These are phyloP conservation scores for Conus canariensis DNA, from an alignment of 2,888 invertebrate species.

Conservation along the genomic window DNA sequence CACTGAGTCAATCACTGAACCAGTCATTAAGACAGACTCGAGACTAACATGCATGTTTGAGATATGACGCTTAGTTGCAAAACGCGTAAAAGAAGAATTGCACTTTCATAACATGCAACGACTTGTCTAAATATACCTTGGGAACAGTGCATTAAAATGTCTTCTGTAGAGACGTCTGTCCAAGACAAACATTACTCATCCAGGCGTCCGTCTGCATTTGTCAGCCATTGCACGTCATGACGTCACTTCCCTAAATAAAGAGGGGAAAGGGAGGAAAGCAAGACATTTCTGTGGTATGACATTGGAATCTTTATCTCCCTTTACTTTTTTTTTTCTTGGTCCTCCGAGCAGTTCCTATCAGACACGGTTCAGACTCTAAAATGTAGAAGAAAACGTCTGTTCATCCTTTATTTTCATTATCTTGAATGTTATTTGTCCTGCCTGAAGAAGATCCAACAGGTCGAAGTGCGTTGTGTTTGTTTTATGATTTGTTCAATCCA, in stretches of 20 bases:
- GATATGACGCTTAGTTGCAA: not conserved
- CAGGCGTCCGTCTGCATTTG: slow-evolving; percentile 19
- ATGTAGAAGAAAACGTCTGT: too few relatives aligned
- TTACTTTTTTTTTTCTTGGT: not conserved
- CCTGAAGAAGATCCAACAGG: not conserved
- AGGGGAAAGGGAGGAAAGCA: not conserved
- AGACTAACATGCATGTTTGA: too few relatives aligned
- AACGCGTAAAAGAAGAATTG: not conserved
- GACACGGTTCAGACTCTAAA: too few relatives aligned
- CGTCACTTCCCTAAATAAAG: slow-evolving; percentile 32
- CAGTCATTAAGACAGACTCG: too few relatives aligned
- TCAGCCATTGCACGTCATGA: slow-evolving; percentile 24
- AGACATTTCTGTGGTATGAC: not conserved
- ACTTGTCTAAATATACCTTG: not conserved
- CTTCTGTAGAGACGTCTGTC: slow-evolving; percentile 12
- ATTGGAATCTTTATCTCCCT: not conserved
- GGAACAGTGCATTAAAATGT: not conserved
- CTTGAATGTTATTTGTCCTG: not conserved
- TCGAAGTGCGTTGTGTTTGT: not conserved
- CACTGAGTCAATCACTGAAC: too few relatives aligned
- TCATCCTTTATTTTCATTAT: too few relatives aligned
- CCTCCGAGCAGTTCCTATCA: not conserved
- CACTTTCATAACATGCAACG: not conserved
- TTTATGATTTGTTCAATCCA: too few relatives aligned
- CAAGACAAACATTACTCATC: slow-evolving; percentile 24